Base-by-base conservation (phyloP, 1,140 invertebrate species). In the Hyles euphorbiae region DNA sequence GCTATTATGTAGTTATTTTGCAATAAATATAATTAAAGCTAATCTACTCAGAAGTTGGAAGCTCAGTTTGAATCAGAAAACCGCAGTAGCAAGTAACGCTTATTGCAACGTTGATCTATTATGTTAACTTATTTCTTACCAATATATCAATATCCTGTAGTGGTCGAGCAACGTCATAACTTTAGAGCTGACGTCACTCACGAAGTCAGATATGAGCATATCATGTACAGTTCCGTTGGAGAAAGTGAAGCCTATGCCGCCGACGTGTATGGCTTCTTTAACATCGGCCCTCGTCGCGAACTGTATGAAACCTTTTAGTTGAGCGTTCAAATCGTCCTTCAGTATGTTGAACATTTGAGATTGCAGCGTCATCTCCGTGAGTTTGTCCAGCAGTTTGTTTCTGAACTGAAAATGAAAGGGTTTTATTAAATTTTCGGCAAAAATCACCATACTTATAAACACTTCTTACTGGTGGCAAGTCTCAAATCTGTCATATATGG, bases 221-320 rank as follows among this genome's bases (percentile, higher is more conserved):
- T 33, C 45, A 12, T 71, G 61, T 0, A 71, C 64, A 4, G 57
- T 66, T 2, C 3, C 32, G 33, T 78, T 77, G 22, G 56, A 53
- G 32, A 76, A 73, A 7, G 53, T 73, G 56, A 90, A 91, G 4
- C 56, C 58, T n/a, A 76, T 67, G 50, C 93, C 91, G 62, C 83
- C 89, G 63, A 84, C 90, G 36, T 76, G 89, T 58, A 82, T 87
- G 44, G 78, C 90, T 58, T 81, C 59, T 34, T 53, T 66, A 0
- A 80, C 57, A 3, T 62, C 61, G 3, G 58, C 11, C 9, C 34
- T 55, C 0, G 45, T 53, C 1, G 82, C 58, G 44, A 65, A 82
- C 0, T 50, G 10, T 0, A 54, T n/a, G 49, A 79, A 82, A 5
- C 58, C 33, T 11, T 64, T 34, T 3, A 82, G 46, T 4, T 63